Evolutionary conservation across 1,140 invertebrate species (phyloP).

Genomic region (Micrasema minimum): DNA sequence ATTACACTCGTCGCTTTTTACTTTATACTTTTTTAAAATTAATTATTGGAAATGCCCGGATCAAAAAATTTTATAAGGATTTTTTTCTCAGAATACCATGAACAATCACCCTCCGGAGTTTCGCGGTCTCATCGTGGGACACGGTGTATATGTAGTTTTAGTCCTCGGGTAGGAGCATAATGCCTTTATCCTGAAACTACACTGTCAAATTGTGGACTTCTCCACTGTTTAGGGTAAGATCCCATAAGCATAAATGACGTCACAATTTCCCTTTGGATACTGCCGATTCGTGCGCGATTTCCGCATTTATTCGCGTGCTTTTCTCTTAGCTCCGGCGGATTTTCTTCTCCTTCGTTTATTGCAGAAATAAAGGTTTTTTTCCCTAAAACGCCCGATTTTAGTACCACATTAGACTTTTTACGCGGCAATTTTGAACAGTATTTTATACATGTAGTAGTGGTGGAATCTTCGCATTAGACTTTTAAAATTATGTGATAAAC

Average conservation of each 20-base stretch:
- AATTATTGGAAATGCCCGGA: too few species aligned
- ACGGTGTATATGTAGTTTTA: too few species aligned
- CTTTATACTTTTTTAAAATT: too few species aligned
- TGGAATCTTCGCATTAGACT: slow-evolving; percentile 13
- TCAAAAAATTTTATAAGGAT: too few species aligned
- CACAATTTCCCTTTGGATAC: slow-evolving; percentile 37
- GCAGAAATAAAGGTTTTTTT: slow-evolving; percentile 36
- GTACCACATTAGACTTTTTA: slow-evolving; percentile 30
- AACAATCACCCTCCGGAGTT: too few species aligned
- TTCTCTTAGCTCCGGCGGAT: slow-evolving; percentile 25
- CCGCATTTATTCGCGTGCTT: slow-evolving; percentile 46
- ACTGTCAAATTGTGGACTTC: too few species aligned
- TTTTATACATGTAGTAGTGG: background rate
- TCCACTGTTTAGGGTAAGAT: background rate
- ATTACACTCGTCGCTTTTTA: too few species aligned
- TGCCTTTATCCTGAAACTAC: too few species aligned
- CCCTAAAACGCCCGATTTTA: slow-evolving; percentile 18
- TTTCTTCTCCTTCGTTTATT: slow-evolving; percentile 31
- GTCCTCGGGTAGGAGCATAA: too few species aligned
- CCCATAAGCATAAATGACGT: slow-evolving; percentile 20
- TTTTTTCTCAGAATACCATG: too few species aligned
- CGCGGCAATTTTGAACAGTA: slow-evolving; percentile 27
- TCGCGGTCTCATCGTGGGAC: too few species aligned
- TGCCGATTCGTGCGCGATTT: slow-evolving; percentile 37
- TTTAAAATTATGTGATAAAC: slow-evolving; percentile 31